Percentiles rank a stretch among this genome's conserved stretches.
Evolutionary conservation across 2,797 vertebrate species (phyloP).

Genomic region (Leptatherina wallacei): DNA sequence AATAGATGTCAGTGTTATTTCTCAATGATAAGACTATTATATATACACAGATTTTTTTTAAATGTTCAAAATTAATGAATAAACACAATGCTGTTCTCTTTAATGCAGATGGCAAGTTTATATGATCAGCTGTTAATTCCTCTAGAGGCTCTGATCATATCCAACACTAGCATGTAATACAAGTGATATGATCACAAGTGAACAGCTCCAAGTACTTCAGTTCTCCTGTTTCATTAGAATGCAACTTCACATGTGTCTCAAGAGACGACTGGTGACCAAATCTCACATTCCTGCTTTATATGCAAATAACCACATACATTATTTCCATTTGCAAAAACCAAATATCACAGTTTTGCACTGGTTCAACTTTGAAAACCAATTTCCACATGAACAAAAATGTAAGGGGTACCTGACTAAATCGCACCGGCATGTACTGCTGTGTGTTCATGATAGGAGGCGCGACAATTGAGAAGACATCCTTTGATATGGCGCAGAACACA

Average conservation of each 20-base stretch:
- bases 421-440: not conserved
- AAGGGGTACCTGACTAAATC: not conserved
- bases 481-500: not conserved
- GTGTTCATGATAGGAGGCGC: not conserved
- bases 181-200: not conserved
- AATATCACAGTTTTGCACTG: not conserved
- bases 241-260: not conserved
- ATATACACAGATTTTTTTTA: too few relatives aligned
- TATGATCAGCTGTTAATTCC: not conserved
- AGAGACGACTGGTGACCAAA: not conserved
- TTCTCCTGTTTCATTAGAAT: not conserved
- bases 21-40: not conserved
- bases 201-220: not conserved
- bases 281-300: not conserved
- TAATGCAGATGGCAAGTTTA: not conserved
- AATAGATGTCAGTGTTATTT: not conserved
- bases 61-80: too few relatives aligned
- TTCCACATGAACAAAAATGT: not conserved
- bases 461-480: not conserved
- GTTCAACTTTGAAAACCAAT: not conserved
- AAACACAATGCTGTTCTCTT: not conserved
- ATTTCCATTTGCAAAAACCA: not conserved
- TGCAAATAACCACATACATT: not conserved
- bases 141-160: not conserved
- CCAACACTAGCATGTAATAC: not conserved